A percentile compares a stretch with the other conserved stretches of the same genome.
phyloP scores from a whole-genome alignment of 2,888 invertebrate species.

The Heliothis peltigera region DNA sequence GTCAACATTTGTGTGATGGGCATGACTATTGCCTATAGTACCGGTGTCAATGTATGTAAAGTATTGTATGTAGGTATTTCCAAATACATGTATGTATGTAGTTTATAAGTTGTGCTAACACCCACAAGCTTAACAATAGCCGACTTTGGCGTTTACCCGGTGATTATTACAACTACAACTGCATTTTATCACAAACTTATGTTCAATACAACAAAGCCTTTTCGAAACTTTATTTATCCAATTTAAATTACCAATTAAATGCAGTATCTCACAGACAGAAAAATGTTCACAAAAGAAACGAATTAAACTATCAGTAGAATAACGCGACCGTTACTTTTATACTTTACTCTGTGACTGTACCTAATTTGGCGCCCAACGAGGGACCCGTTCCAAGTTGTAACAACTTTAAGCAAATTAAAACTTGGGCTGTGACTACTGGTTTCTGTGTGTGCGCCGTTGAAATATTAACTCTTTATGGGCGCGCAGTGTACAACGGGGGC shows the following conservation, averaged over 20 bases:
- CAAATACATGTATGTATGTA: too few relatives aligned
- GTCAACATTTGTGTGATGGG: too few relatives aligned
- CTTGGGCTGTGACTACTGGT: conserved; percentile 86
- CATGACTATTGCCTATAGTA: too few relatives aligned
- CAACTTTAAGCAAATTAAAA: conserved; percentile 90
- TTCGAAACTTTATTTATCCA: conserved; percentile 42
- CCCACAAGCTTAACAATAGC: too few relatives aligned
- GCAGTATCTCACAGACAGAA: conserved; percentile 70
- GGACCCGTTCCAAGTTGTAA: conserved; percentile 88
- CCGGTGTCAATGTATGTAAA: too few relatives aligned
- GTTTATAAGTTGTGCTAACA: too few relatives aligned
- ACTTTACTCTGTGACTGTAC: conserved; percentile 77
- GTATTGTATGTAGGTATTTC: too few relatives aligned
- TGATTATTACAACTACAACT: too few relatives aligned
- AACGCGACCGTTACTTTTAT: conserved; percentile 74
- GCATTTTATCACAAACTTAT: too few relatives aligned
- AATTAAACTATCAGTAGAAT: conserved; percentile 86
- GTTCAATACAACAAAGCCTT: conserved; percentile 32
- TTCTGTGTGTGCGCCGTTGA: conserved; percentile 84
- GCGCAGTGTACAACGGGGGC: conserved; percentile 82
- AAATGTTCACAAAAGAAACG: conserved; percentile 75
- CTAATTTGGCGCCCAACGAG: conserved; percentile 87
- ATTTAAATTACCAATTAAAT: conserved; percentile 73
- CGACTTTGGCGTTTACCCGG: too few relatives aligned
- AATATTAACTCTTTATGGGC: conserved; percentile 89